phyloP scores from a whole-genome alignment of 2,113 vertebrate species.

The Cryptomyrus ogoouensis region DNA sequence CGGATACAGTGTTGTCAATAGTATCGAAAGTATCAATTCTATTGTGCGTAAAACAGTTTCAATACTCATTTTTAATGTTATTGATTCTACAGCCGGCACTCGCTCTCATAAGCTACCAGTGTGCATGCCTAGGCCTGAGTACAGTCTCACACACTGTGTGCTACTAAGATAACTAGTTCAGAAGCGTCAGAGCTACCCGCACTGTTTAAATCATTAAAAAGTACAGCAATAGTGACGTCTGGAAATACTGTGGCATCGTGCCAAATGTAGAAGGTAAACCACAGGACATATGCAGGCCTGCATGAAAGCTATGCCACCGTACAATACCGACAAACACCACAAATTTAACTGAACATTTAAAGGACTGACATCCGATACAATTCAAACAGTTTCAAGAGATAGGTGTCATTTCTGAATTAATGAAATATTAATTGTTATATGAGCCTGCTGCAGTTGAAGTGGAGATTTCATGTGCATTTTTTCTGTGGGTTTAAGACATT shows the following conservation, averaged over 20 bases:
- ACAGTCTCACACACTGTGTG: background rate
- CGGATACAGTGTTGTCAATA: background rate
- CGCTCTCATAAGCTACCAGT: background rate
- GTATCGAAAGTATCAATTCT: background rate
- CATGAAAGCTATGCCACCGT: background rate
- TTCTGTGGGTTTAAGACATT: background rate
- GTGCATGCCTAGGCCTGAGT: background rate
- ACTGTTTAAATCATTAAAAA: background rate
- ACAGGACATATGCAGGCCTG: background rate
- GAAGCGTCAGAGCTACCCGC: background rate
- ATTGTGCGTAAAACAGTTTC: background rate
- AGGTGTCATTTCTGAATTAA: background rate
- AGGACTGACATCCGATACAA: background rate
- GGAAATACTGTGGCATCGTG: background rate
- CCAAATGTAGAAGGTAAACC: background rate
- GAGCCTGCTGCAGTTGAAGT: background rate
- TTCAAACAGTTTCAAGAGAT: background rate
- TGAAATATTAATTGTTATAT: background rate
- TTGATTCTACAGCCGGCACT: background rate
- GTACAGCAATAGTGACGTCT: background rate
- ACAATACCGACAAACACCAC: background rate
- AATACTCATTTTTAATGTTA: background rate
- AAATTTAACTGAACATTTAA: background rate
- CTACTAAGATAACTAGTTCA: background rate
- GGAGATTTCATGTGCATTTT: background rate